phyloP scores from a whole-genome alignment of 2,888 invertebrate genomes.

The Melikaiella ostensackeni region DNA sequence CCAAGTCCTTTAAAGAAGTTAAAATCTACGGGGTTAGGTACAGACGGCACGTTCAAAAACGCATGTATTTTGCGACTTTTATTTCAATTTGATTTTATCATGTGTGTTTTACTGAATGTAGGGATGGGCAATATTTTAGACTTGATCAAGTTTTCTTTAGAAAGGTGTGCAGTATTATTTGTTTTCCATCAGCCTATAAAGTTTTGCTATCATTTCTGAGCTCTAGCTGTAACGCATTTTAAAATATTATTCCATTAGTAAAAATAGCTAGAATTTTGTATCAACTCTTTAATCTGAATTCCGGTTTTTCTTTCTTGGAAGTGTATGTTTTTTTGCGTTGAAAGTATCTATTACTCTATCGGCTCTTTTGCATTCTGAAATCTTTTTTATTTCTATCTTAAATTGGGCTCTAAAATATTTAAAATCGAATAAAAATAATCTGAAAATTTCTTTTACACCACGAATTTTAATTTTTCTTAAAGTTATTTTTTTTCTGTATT shows the following conservation, averaged over 20 bases:
- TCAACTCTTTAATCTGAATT: neutral
- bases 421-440: too few species aligned
- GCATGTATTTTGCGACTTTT: constrained; percentile 32
- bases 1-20: constrained; percentile 34
- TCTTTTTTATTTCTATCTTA: neutral
- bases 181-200: neutral
- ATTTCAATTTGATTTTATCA: constrained; percentile 6
- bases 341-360: neutral
- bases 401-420: too few species aligned
- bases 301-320: neutral
- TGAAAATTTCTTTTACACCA: too few species aligned
- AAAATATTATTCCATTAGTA: neutral
- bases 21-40: constrained; percentile 36
- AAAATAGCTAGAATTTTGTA: neutral
- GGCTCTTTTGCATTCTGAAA: neutral
- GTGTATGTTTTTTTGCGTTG: neutral
- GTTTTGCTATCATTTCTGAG: too few species aligned
- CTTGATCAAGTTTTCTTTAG: neutral
- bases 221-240: neutral
- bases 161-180: neutral
- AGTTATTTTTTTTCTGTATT: neutral
- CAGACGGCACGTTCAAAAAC: constrained; percentile 5
- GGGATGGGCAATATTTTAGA: constrained; percentile 14
- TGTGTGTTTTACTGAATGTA: neutral
- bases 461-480: neutral